A percentile compares a stretch with the other conserved stretches of the same genome.
Conservation (phyloP, 23 tunicate species). For the Trididemnum nubilum region DNA sequence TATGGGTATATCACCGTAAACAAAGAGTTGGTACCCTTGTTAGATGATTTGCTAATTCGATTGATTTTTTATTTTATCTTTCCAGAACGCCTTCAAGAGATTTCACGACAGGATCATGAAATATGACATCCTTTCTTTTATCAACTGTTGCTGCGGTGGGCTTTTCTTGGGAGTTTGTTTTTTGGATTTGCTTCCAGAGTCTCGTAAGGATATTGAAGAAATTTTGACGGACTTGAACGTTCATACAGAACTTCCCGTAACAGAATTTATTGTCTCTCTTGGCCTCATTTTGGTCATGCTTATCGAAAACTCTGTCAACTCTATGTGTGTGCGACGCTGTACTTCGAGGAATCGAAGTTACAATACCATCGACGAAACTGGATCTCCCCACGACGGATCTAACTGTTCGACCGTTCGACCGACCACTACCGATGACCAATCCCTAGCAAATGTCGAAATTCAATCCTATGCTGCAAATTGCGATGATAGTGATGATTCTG, state of each 20-base stretch:
- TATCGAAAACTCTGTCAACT: conserved; percentile 54
- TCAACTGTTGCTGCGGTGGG: conserved; percentile 90
- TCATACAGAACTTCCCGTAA: conserved; percentile 48
- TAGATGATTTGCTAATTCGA: too few species aligned
- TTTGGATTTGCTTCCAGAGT: conserved; percentile 71
- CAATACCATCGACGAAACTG: not conserved
- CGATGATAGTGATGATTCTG: not conserved
- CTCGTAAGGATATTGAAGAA: conserved; percentile 36
- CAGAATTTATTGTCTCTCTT: conserved; percentile 59
- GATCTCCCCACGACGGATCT: not conserved
- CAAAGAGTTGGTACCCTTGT: too few species aligned
- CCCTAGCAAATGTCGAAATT: not conserved
- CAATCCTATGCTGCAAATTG: not conserved
- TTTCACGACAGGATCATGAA: not conserved
- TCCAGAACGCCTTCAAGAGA: not conserved
- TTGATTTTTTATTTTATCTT: too few species aligned
- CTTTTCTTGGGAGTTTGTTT: conserved; percentile 75
- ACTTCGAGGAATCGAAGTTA: not conserved
- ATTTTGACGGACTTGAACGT: conserved; percentile 26
- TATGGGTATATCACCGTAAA: too few species aligned
- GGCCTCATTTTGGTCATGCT: conserved; percentile 79
- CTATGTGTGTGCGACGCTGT: conserved; percentile 13
- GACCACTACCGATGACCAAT: not conserved
- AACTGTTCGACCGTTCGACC: not conserved
- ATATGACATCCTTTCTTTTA: conserved; percentile 51